Base-by-base conservation (phyloP, 2,797 vertebrate species). In the Coendou prehensilis region DNA sequence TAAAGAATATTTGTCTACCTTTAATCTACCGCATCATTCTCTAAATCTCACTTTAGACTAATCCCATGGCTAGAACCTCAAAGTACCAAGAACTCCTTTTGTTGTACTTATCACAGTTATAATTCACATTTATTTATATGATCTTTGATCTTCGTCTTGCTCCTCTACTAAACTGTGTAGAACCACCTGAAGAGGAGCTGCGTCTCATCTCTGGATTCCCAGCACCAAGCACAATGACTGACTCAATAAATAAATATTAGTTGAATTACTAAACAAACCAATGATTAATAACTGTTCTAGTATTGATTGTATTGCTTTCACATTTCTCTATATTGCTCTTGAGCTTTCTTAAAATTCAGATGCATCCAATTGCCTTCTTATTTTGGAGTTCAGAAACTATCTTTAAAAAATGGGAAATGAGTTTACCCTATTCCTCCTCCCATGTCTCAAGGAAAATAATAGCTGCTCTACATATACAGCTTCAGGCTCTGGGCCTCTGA, bases 1-100 rank as follows among this genome's bases (percentile, higher is more conserved):
- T 54, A 64, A 94, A 75, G 41, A 75, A 13, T 26, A 26, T 47
- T 26, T 45, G 41, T 45, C 71, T 41, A 11, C 45, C n/a, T 61
- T 89, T 76, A 93, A 87, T 54, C 75, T 80, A 63, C 59, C 56
- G 86, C 71, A 85, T 87, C 28, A 52, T 81, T 95, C 45, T 97
- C 82, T 45, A 94, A 17, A 71, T 76, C 23, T 75, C 96, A 89
- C 30, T 82, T 61, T 90, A 83, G 64, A 76, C 4, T 59, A 56
- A 22, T 61, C 22, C 41, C 80, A 5, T 22, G 59, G 64, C 47
- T 13, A 52, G 45, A 14, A n/a, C 67, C 18, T 93, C 69, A 61
- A 41, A 84, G 30, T 61, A 79, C 18, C 9, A 33, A 4, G 28
- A 79, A 80, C 87, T 59, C 93, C 83, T 84, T 92, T 67, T 85